A percentile compares a stretch with the other conserved stretches of the same genome.
Evolutionary conservation across 2,797 vertebrate genomes (phyloP).

Genomic region (Smutsia temminckii): DNA sequence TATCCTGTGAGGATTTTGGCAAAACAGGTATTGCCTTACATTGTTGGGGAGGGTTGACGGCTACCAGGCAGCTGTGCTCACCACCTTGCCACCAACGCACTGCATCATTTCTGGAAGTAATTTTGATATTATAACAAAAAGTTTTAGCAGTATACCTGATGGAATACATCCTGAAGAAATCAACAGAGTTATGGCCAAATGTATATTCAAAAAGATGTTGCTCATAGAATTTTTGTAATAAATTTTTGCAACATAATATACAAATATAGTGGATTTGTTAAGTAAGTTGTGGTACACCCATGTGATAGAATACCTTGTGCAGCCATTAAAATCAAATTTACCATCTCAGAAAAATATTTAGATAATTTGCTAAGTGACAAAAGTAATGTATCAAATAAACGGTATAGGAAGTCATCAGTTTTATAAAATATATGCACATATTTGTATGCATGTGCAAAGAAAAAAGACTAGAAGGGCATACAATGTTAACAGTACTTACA

Average conservation of each 20-base stretch:
- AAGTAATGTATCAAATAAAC: not conserved
- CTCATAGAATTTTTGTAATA: not conserved
- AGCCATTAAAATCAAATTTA: conserved; percentile 12
- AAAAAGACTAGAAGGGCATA: not conserved
- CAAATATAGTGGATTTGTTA: not conserved
- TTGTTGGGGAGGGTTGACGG: not conserved
- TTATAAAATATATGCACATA: not conserved
- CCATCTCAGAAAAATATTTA: conserved; percentile 15
- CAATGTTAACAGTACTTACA: not conserved
- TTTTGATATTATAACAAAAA: not conserved
- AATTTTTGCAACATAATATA: not conserved
- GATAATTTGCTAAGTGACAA: not conserved
- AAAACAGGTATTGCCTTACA: not conserved
- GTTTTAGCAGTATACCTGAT: not conserved
- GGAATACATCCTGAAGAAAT: not conserved
- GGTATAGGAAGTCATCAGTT: not conserved
- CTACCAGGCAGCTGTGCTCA: not conserved
- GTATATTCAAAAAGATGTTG: not conserved
- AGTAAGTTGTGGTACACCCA: not conserved
- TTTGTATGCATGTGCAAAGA: not conserved
- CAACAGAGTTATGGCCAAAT: not conserved
- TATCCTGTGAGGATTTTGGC: not conserved
- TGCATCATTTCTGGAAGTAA: not conserved
- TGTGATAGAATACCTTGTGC: not conserved
- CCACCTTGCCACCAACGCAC: too few relatives aligned